Evolutionary conservation across 2,888 invertebrate species (phyloP), one percentile per base, ranked within the genome.

Genomic region (Cheilosia soror): DNA sequence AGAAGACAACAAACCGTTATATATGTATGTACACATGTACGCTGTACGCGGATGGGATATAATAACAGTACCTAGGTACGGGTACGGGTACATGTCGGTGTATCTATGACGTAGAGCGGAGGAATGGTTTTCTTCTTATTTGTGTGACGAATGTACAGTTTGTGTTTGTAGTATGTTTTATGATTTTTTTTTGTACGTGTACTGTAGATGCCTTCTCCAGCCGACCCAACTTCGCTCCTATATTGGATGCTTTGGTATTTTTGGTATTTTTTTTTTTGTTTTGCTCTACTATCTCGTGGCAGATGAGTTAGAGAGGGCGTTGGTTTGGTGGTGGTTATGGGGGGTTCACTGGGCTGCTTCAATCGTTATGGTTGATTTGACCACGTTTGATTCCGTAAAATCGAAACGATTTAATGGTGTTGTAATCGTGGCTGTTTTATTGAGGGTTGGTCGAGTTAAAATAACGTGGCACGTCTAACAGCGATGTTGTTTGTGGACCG

Each of bases 101-200:
- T 60, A 20, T 20, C 20, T 20, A 20, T 2, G 29, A 2, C 27
- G 53, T 20, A 7, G 27, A 11, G 57, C 6, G 40, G 53, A 65
- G 80, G 62, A 75, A 84, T 73, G 83, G 80, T 75, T 81, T 85
- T 85, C 85, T 85, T 85, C 85, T 85, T 77, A 62, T 83, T 65
- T 81, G 66, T 81, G 81, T 72, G 85, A 76, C 72, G 85, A 77
- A 85, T 85, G 72, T 76, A 81, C 60, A 68, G 81, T 85, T 77
- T 85, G 76, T 68, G 60, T 85, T 76, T 76, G 85, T 85, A 72
- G 76, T 65, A 47, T 81, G 71, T 85, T 85, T 81, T 81, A 76
- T 76, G 55, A 68, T 75, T 84, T 79, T 82, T 69, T 58, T 31
- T 42, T 37, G 11, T 44, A 27, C 42, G 11, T 7, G 15, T 29